phyloP scores from a whole-genome alignment of 1,140 invertebrate genomes.

The Drosophila baimaii region DNA sequence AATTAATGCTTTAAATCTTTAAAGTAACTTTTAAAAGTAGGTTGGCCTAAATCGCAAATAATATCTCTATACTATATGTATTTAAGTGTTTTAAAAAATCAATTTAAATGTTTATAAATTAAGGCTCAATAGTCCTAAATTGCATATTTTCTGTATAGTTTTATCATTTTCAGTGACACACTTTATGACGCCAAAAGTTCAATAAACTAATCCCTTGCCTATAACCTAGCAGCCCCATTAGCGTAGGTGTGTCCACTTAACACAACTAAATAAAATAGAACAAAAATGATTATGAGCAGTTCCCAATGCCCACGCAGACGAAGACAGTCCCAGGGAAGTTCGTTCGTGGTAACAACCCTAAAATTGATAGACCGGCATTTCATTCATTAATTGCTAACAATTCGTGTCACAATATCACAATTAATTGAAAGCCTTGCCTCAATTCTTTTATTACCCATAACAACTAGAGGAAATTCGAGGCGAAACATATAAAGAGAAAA shows the following conservation, averaged over 20 bases:
- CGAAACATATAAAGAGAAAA: conserved; percentile 22
- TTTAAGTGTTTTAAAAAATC: neutral
- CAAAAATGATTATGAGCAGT: conserved; percentile 65
- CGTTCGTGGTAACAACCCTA: conserved; percentile 28
- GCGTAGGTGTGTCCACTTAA: conserved; percentile 75
- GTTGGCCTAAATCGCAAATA: too few species aligned
- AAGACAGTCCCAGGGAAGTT: conserved; percentile 14
- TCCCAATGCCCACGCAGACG: conserved; percentile 54
- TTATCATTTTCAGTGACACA: conserved; percentile 16
- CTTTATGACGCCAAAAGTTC: conserved; percentile 35
- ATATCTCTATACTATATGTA: too few species aligned
- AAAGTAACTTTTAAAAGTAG: too few species aligned
- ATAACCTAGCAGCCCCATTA: conserved; percentile 16
- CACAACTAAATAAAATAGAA: conserved; percentile 67
- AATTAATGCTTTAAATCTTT: too few species aligned
- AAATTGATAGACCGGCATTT: conserved; percentile 14
- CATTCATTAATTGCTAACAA: conserved; percentile 75
- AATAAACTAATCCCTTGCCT: conserved; percentile 55
- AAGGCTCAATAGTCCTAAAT: neutral
- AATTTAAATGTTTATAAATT: neutral
- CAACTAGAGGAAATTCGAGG: conserved; percentile 24
- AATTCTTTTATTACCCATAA: conserved; percentile 50
- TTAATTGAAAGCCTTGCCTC: conserved; percentile 57
- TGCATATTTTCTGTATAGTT: neutral
- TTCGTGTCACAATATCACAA: conserved; percentile 74